These are phyloP conservation scores for Ochlodes sylvanus DNA, from an alignment of 2,888 invertebrate genomes.

Conservation along the genomic window DNA sequence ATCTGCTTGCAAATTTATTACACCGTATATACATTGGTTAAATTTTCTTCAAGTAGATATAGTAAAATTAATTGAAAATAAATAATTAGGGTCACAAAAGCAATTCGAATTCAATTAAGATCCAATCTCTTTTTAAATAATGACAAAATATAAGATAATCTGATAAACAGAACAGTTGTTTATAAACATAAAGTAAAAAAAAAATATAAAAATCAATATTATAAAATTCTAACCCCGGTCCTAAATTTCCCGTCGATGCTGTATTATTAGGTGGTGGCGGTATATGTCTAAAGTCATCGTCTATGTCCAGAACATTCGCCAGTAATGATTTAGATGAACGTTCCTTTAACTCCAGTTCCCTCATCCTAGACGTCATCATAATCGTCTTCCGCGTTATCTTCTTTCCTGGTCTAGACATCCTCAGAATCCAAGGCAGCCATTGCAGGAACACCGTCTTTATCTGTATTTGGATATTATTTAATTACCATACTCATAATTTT, in stretches of 20 bases:
- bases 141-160: no score
- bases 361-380: constrained; percentile 95
- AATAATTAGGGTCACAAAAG: no score
- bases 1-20: constrained; percentile 56
- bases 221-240: constrained; percentile 82
- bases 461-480: constrained; percentile 78
- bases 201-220: not conserved
- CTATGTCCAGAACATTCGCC: constrained; percentile 97
- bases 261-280: constrained; percentile 87
- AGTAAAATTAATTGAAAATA: no score
- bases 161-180: no score
- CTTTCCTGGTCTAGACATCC: constrained; percentile 98
- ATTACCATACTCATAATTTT: not conserved
- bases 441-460: constrained; percentile 97
- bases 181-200: not conserved
- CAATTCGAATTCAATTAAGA: no score
- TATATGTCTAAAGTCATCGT: constrained; percentile 95
- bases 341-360: constrained; percentile 96
- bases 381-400: constrained; percentile 96
- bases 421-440: constrained; percentile 98
- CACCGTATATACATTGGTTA: constrained; percentile 9
- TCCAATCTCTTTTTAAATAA: no score
- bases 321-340: constrained; percentile 96
- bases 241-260: constrained; percentile 87
- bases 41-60: no score